Conservation (phyloP, 2,113 vertebrate genomes). For the Corythornis cristatus region DNA sequence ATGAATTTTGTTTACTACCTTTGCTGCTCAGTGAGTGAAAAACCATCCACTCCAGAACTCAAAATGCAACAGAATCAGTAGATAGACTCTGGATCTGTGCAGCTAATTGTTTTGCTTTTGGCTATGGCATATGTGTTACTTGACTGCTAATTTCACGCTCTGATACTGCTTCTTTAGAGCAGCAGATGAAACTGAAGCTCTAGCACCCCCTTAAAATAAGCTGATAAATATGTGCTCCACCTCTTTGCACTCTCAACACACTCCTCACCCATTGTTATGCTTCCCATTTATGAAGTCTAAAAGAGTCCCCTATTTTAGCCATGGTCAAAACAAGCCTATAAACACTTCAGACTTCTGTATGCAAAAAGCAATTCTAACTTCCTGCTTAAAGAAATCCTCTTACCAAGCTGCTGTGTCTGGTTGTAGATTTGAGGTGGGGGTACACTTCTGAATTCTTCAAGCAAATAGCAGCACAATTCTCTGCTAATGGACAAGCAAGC, state of each 20-base stretch:
- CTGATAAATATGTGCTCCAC: constrained; percentile 24
- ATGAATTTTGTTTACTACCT: constrained; percentile 39
- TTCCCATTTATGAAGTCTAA: background rate
- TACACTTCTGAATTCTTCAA: background rate
- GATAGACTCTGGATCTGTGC: background rate
- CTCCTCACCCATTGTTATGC: background rate
- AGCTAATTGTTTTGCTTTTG: constrained; percentile 62
- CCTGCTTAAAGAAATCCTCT: background rate
- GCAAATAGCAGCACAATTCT: background rate
- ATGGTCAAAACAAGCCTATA: background rate
- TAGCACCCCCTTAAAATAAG: background rate
- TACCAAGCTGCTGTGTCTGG: background rate
- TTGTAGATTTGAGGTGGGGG: background rate
- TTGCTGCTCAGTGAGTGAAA: constrained; percentile 19
- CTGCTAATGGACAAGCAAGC: background rate
- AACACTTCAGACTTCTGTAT: background rate
- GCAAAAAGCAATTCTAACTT: background rate
- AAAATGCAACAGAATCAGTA: background rate
- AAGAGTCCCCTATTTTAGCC: background rate
- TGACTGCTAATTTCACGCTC: constrained; percentile 61
- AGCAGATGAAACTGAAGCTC: constrained; percentile 35
- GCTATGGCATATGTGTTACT: constrained; percentile 52
- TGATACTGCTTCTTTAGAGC: constrained; percentile 39
- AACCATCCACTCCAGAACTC: background rate
- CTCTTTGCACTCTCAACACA: background rate